Conservation (phyloP, 2,797 vertebrate species). For the Odontamblyopus lacepedii region DNA sequence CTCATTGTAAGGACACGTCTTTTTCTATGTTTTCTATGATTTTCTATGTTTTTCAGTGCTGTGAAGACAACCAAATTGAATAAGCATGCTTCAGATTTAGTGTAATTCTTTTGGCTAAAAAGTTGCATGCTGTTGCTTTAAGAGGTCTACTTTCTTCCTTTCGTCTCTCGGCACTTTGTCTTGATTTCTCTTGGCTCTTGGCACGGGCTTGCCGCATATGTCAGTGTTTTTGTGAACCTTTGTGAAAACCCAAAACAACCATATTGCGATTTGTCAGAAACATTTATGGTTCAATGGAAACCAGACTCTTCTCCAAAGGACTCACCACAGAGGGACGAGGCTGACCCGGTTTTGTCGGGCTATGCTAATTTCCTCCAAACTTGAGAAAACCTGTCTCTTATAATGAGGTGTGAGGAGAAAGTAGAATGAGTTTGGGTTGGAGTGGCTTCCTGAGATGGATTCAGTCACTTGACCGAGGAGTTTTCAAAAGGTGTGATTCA, state of each 20-base stretch:
- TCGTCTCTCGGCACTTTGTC: constrained; percentile 10
- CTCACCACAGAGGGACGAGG: constrained; percentile 26
- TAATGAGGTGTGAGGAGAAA: constrained; percentile 15
- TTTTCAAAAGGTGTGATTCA: constrained; percentile 27
- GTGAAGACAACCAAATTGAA: too few relatives aligned
- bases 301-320: constrained; percentile 30
- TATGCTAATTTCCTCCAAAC: constrained; percentile 19
- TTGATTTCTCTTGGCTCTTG: constrained; percentile 31
- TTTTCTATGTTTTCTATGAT: too few relatives aligned
- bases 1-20: too few relatives aligned
- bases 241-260: constrained; percentile 40
- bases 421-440: constrained; percentile 16
- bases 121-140: background rate
- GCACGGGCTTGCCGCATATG: constrained; percentile 30
- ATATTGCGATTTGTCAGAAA: constrained; percentile 45
- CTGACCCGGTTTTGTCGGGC: constrained; percentile 19
- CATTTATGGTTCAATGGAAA: constrained; percentile 46
- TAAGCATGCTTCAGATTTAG: too few relatives aligned
- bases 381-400: constrained; percentile 17
- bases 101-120: too few relatives aligned
- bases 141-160: background rate
- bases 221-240: constrained; percentile 29
- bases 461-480: background rate
- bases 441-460: constrained; percentile 9
- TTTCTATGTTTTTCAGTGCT: too few relatives aligned